Conservation (phyloP, 1,140 invertebrate genomes). For the Drosophila takahashii region DNA sequence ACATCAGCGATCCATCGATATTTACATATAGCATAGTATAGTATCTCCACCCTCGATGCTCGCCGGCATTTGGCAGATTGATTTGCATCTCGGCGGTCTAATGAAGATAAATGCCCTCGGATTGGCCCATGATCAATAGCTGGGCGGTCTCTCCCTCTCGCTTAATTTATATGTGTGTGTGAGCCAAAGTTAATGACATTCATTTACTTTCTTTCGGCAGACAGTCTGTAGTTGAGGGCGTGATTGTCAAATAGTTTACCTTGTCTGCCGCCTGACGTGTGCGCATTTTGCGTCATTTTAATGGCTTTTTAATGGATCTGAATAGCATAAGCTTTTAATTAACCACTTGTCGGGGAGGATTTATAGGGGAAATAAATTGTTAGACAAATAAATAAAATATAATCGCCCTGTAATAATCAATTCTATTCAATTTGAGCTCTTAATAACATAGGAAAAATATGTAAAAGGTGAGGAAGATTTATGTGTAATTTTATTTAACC, state of each 20-base stretch:
- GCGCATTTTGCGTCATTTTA: constrained; percentile 28
- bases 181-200: constrained; percentile 37
- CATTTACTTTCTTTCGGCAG: constrained; percentile 38
- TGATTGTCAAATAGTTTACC: constrained; percentile 21
- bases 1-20: constrained; percentile 61
- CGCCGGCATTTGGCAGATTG: constrained; percentile 48
- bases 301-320: constrained; percentile 31
- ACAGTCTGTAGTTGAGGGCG: constrained; percentile 18
- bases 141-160: constrained; percentile 55
- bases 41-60: constrained; percentile 8
- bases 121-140: constrained; percentile 41
- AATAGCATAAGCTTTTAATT: constrained; percentile 19
- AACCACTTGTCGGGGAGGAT: constrained; percentile 6
- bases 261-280: neutral
- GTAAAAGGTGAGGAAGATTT: neutral
- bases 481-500: neutral
- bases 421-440: too few relatives aligned
- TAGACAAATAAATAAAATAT: neutral
- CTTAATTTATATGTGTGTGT: constrained; percentile 58
- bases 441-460: too few relatives aligned
- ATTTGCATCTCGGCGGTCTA: constrained; percentile 68
- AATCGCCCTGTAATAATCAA: neutral
- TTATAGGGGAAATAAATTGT: constrained; percentile 12
- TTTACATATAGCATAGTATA: constrained; percentile 46
- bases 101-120: constrained; percentile 71